Conservation (phyloP, 2,113 vertebrate species). For the Lasiurus borealis region DNA sequence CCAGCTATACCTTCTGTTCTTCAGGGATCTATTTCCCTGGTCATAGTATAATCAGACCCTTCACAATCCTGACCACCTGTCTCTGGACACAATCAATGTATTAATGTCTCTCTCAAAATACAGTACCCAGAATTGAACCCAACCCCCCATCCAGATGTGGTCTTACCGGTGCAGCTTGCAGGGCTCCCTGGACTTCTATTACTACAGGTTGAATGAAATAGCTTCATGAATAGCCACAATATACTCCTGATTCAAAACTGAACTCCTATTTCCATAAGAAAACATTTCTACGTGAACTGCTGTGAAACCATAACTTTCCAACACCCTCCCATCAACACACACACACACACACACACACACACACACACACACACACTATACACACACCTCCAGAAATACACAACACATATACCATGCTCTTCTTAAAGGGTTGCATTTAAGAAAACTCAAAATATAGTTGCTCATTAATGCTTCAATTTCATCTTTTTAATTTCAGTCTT, state of each 20-base stretch:
- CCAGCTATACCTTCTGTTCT: background rate
- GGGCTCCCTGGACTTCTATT: background rate
- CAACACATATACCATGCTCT: background rate
- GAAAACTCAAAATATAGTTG: slow-evolving; percentile 20
- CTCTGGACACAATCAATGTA: slow-evolving; percentile 4
- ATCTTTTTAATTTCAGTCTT: slow-evolving; percentile 56
- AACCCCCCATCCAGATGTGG: background rate
- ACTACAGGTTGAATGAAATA: background rate
- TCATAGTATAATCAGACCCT: background rate
- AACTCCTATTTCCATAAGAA: slow-evolving; percentile 43
- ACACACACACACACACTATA: background rate
- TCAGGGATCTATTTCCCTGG: background rate
- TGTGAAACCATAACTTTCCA: slow-evolving; percentile 18
- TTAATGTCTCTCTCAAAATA: slow-evolving; percentile 45
- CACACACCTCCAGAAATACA: background rate
- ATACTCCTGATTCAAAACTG: background rate
- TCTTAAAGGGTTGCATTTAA: background rate
- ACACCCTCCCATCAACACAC: background rate
- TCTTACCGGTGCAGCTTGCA: background rate
- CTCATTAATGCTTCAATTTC: slow-evolving; percentile 25
- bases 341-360: slow-evolving; percentile 33
- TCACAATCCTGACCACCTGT: background rate
- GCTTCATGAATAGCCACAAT: background rate
- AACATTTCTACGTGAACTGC: slow-evolving; percentile 37
- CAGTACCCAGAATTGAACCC: background rate